A percentile compares a stretch with the other conserved stretches of the same genome.
These are phyloP conservation scores for Rhagonycha fulva DNA, from an alignment of 2,888 invertebrate species.

Conservation along the genomic window DNA sequence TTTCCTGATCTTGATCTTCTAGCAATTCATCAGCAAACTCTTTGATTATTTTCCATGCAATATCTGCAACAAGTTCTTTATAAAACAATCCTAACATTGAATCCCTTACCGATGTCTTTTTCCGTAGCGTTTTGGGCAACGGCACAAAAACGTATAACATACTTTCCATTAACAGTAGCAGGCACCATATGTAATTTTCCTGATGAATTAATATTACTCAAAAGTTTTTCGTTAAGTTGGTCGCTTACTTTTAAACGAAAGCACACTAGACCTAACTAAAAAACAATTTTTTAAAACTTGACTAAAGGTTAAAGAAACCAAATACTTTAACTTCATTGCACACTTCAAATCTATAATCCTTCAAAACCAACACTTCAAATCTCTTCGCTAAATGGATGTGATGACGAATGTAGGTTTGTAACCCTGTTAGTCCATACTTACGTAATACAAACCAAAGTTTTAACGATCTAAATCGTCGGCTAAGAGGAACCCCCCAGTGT, in stretches of 20 bases:
- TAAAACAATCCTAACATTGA: too few relatives aligned
- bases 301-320: conserved; percentile 21
- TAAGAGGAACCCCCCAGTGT: conserved; percentile 97
- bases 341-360: conserved; percentile 87
- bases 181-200: conserved; percentile 98
- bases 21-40: conserved; percentile 81
- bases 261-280: conserved; percentile 87
- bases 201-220: conserved; percentile 92
- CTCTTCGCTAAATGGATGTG: conserved; percentile 89
- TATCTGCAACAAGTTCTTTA: conserved; percentile 59
- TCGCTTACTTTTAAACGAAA: conserved; percentile 82
- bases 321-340: conserved; percentile 89
- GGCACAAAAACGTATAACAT: conserved; percentile 92
- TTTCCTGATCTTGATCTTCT: conserved; percentile 66
- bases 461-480: conserved; percentile 90
- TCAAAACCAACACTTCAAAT: conserved; percentile 80
- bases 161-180: conserved; percentile 85
- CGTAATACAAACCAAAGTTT: conserved; percentile 98
- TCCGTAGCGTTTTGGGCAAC: conserved; percentile 88
- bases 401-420: conserved; percentile 90
- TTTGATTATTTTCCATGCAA: conserved; percentile 83
- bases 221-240: conserved; percentile 86
- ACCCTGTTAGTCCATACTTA: conserved; percentile 89
- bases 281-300: conserved; percentile 10
- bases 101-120: conserved; percentile 72